A percentile compares a stretch with the other conserved stretches of the same genome.
These are phyloP conservation scores for Vidua macroura DNA, from an alignment of 2,113 vertebrate species.

Conservation along the genomic window DNA sequence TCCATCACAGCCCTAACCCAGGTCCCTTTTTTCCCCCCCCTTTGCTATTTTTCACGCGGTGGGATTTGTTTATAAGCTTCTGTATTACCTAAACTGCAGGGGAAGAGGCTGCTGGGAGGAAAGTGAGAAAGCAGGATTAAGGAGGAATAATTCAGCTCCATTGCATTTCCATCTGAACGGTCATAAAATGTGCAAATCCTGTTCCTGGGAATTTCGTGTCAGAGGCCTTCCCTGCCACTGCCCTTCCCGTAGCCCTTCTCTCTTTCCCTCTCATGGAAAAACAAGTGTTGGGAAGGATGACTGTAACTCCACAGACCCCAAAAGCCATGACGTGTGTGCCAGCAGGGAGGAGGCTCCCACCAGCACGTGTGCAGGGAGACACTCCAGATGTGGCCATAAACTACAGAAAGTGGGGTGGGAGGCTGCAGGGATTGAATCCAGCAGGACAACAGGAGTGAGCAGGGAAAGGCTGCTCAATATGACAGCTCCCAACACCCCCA, in stretches of 20 bases:
- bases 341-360: not conserved
- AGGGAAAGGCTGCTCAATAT: not conserved
- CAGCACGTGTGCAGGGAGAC: not conserved
- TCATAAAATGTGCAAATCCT: constrained; percentile 67
- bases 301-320: not conserved
- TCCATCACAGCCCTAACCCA: constrained; percentile 53
- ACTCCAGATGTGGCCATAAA: not conserved
- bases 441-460: not conserved
- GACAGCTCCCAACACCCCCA: not conserved
- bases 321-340: not conserved
- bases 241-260: not conserved
- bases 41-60: not conserved
- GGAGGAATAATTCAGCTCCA: constrained; percentile 36
- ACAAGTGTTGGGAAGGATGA: not conserved
- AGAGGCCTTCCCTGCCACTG: constrained; percentile 32
- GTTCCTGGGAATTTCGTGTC: constrained; percentile 45
- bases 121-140: constrained; percentile 62
- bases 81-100: constrained; percentile 35
- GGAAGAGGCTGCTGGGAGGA: constrained; percentile 33
- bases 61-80: constrained; percentile 64
- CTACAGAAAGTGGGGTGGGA: not conserved
- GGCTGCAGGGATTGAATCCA: not conserved
- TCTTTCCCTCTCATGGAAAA: not conserved
- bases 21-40: not conserved
- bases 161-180: constrained; percentile 53